Base-by-base conservation (phyloP, 2,113 vertebrate genomes). In the Bos javanicus region DNA sequence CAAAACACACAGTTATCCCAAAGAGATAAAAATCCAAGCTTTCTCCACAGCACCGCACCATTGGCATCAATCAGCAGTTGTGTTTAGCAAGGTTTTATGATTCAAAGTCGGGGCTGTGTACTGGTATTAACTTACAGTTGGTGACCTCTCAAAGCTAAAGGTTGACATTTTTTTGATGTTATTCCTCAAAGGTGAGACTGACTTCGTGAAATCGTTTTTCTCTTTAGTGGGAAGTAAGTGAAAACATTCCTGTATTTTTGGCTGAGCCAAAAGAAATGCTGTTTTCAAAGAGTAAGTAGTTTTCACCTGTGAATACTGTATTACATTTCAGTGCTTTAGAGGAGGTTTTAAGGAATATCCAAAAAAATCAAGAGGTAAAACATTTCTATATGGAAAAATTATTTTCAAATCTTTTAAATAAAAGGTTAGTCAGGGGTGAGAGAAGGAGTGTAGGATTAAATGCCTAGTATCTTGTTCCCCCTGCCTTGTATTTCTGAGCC, bases 211-310 rank as follows among this genome's bases (percentile, higher is more conserved):
- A 96, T 91, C 81, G 21, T 85, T 97, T 97, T 97, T 62, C 82
- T 96, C 67, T 92, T 91, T 97, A 93, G 83, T 81, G 95, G 67
- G 62, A 83, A 97, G 91, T 85, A 91, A 97, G 74, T 91, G 82
- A 95, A 97, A 98, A 97, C 91, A 94, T 95, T 97, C 82, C 56
- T 62, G 86, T 83, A 90, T 94, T 97, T 98, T 96, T 60, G 46
- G 52, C 94, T 94, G 83, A 97, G 88, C 92, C 97, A 96, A 97
- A 97, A 97, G 96, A 95, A 97, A 89, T 94, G 89, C 52, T 95
- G 50, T 96, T 98, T 98, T 97, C 93, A 96, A 92, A 97, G 92
- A 94, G 82, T 94, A 95, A 97, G 92, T 96, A 94, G 89, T 94
- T 98, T 97, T 97, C 86, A 98, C 98, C 97, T 98, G 96, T 94